Evolutionary conservation across 2,113 vertebrate species (phyloP).

Genomic region (Neodon shergylaensis): DNA sequence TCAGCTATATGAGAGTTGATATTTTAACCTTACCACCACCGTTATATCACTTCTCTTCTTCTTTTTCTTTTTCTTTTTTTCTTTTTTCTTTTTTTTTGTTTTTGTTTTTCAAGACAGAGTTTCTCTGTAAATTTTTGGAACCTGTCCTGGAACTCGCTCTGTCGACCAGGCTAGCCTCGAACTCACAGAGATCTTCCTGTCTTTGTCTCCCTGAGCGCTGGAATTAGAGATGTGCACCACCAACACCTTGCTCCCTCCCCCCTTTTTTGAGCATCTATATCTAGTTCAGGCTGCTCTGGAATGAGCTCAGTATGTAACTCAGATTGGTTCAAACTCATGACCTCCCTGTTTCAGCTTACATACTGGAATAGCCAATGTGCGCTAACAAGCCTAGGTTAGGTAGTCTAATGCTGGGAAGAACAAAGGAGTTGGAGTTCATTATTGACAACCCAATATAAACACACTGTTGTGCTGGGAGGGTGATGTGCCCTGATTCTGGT

Average conservation of each 20-base stretch:
- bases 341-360: neutral
- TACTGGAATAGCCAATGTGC: neutral
- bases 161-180: too few species aligned
- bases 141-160: too few species aligned
- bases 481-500: neutral
- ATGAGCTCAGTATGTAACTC: neutral
- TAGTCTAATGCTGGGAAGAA: neutral
- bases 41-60: neutral
- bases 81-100: neutral
- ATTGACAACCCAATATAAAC: neutral
- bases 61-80: neutral
- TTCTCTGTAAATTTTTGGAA: too few species aligned
- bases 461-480: neutral
- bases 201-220: too few species aligned
- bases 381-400: neutral
- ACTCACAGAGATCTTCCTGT: too few species aligned
- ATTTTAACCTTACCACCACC: neutral
- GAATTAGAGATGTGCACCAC: too few species aligned
- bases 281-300: neutral
- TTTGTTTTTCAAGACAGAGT: neutral
- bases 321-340: neutral
- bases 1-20: neutral
- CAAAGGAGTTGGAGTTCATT: neutral
- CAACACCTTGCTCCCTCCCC: too few species aligned
- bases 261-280: neutral